phyloP scores from a whole-genome alignment of 1,140 invertebrate species.

The Sminthurinus signatus region DNA sequence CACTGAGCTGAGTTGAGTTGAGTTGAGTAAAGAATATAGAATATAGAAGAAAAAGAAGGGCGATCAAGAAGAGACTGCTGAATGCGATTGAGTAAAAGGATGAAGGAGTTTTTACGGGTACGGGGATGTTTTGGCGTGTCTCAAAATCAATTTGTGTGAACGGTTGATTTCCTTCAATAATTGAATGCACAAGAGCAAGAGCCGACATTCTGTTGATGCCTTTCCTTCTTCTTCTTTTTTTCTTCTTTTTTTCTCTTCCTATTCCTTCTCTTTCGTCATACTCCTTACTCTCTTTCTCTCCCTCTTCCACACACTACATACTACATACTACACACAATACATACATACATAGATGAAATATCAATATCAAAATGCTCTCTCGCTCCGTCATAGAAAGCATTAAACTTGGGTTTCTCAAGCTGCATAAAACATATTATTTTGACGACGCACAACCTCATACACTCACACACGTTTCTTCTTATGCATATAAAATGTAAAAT shows the following conservation, averaged over 20 bases:
- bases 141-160: constrained; percentile 42
- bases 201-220: constrained; percentile 37
- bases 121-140: constrained; percentile 41
- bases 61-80: background rate
- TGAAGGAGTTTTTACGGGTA: constrained; percentile 34
- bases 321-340: no score
- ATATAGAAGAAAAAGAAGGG: background rate
- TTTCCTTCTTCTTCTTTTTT: constrained; percentile 32
- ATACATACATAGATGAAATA: constrained; percentile 42
- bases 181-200: constrained; percentile 42
- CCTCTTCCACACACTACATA: no score
- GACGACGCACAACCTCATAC: constrained; percentile 21
- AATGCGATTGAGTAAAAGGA: constrained; percentile 5
- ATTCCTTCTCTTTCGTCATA: no score
- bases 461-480: no score
- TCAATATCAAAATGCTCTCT: constrained; percentile 42
- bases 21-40: no score
- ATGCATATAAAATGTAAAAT: background rate
- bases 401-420: constrained; percentile 45
- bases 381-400: constrained; percentile 47
- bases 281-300: no score
- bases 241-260: no score
- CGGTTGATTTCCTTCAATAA: constrained; percentile 42
- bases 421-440: constrained; percentile 45
- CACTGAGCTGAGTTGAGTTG: no score